Evolutionary conservation across 2,113 vertebrate species (phyloP), one percentile per base, ranked within the genome.

Genomic region (Thunnus thynnus): DNA sequence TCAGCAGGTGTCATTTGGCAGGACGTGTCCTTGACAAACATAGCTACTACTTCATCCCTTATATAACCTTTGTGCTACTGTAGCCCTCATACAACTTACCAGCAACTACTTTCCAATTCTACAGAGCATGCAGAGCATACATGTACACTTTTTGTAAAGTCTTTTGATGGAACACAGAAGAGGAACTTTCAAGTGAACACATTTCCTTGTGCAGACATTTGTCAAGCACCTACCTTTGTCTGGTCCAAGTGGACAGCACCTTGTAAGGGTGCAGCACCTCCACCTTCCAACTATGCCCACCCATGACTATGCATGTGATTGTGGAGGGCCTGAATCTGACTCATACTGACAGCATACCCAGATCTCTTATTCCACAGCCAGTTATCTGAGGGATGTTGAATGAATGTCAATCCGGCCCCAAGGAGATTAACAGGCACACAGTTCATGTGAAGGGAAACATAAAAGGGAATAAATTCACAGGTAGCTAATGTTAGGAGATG

Each of bases 41-140:
- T 22, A 14, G 2, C 52, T 74, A 11, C 52, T 54, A 71, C 58
- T 62, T 44, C 52, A 55, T 36, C 48, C 7, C 20, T 20, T 55
- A 60, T 56, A 8, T 32, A 72, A 55, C 50, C 20, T 57, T 47
- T 36, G 55, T 54, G n/a, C 50, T 46, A 46, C 9, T 56, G 66
- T 50, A 25, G 50, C 51, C 20, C 16, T 56, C 17, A 27, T 13
- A n/a, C 44, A 70, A 20, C 17, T 6, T n/a, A 13, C 41, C n/a
- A 25, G 54, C 47, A 52, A 12, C 20, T 65, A 14, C 1, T 41
- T 67, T 61, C 36, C 14, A 55, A 4, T 48, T 2, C 48, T 13
- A 50, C 14, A 6, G 20, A 75, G 18, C 56, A 20, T 46, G 13
- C 25, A 44, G 48, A 50, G 10, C 2, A 9, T 9, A 41, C 2